A percentile compares a stretch with the other conserved stretches of the same genome.
Conservation (phyloP, 2,888 invertebrate species). For the Hipparchia sbordonii region DNA sequence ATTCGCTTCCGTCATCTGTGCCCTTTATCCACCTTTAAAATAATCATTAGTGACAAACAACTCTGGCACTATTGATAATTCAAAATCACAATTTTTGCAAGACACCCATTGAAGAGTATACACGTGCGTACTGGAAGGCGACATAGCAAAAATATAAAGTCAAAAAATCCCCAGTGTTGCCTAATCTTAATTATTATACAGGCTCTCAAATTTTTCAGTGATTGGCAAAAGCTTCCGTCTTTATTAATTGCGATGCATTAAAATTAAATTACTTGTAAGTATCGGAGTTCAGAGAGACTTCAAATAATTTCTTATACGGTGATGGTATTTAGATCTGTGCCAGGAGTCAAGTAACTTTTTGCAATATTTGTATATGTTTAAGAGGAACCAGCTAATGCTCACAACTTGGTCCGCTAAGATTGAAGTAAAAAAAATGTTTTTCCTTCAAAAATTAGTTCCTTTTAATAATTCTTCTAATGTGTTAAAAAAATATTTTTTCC, state of each 20-base stretch:
- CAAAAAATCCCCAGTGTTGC: neutral
- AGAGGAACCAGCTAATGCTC: neutral
- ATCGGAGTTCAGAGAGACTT: neutral
- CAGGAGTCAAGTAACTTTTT: neutral
- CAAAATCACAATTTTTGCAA: no score
- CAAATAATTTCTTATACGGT: neutral
- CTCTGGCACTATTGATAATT: no score
- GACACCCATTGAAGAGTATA: no score
- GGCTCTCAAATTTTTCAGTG: neutral
- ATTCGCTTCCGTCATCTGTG: no score
- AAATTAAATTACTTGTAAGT: neutral
- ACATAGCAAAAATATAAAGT: neutral
- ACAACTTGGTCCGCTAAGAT: no score
- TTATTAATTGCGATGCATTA: constrained; percentile 9
- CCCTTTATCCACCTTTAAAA: no score
- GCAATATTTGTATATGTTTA: neutral
- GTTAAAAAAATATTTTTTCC: no score
- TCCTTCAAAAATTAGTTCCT: no score
- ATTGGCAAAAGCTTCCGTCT: constrained; percentile 10
- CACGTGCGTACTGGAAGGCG: neutral
- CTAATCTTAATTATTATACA: neutral
- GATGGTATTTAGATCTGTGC: no score
- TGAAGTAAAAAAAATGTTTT: no score
- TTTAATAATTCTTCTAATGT: no score
- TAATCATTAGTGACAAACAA: no score